Evolutionary conservation across 2,888 invertebrate genomes (phyloP), one percentile per base, ranked within the genome.

Genomic region (Hypomecis atomaria): DNA sequence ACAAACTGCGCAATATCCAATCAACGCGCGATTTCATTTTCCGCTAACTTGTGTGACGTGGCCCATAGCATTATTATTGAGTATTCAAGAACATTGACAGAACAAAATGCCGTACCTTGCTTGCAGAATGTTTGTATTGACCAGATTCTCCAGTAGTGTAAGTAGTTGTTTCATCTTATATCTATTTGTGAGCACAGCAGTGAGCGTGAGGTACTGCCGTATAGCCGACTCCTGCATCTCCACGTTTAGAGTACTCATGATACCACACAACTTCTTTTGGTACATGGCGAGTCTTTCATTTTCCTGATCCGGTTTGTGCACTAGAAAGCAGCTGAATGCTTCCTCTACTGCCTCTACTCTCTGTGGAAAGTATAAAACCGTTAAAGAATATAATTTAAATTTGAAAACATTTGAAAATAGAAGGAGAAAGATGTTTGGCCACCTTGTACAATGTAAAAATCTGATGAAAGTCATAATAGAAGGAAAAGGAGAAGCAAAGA

Each of bases 271-370:
- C 70, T 95, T 95, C 69, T 95, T 94, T 73, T 96, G 95, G 88
- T 96, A 96, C 78, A 92, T 87, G 44, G 94, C 86, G 37, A 95
- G 89, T 82, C 95, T 96, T 72, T 96, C 95, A 70, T 91, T 93
- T 81, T 97, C 96, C 63, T 94, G 94, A 57, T 95, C 95, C 13
- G 95, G 93, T 72, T 96, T 95, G 78, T 97, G 96, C 0, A 97
- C 96, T 64, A 98, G 94, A 75, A 97, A 97, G 76, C 97, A 97
- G 82, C 97, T 96, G 80, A 99, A 98, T 0, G 97, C 97, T 86
- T 98, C 97, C 81, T 98, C 98, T 40, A 97, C 96, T 0, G 95
- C 94, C 80, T 97, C 97, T 6, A 97, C 96, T 84, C 95, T 95
- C 96, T 96, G 76, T 43, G 5, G 50, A 59, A 37, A 8, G 9